Evolutionary conservation across 2,113 vertebrate genomes (phyloP).

Genomic region (Mohoua ochrocephala): DNA sequence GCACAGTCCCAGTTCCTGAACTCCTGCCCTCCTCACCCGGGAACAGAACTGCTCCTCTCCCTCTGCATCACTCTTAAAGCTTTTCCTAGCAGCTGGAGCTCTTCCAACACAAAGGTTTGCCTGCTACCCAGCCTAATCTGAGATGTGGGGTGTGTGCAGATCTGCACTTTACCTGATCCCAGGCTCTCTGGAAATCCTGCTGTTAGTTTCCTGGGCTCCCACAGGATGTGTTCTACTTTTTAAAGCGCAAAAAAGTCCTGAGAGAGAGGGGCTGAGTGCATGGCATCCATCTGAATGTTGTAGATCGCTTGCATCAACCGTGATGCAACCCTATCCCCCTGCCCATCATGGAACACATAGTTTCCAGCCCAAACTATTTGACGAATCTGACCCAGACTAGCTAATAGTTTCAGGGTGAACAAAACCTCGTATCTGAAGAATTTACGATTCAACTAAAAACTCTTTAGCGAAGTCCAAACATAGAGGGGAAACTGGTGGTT

Average conservation of each 20-base stretch:
- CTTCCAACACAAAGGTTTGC: background rate
- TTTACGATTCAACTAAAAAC: background rate
- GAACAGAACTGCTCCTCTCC: background rate
- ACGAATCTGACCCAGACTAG: background rate
- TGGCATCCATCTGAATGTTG: background rate
- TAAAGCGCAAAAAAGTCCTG: background rate
- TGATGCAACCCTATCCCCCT: background rate
- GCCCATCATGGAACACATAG: background rate
- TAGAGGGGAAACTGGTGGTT: conserved; percentile 10
- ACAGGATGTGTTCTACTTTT: background rate
- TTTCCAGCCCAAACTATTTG: conserved; percentile 9
- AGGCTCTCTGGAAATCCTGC: background rate
- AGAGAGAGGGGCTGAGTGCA: background rate
- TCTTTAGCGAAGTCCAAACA: background rate
- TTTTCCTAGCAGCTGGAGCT: background rate
- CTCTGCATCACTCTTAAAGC: background rate
- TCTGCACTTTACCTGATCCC: background rate
- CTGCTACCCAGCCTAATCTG: background rate
- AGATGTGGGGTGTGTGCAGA: background rate
- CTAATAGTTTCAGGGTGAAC: conserved; percentile 33
- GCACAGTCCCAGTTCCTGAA: background rate
- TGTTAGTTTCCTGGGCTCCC: background rate
- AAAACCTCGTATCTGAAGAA: background rate
- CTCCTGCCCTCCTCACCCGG: background rate
- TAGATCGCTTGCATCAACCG: background rate